phyloP scores from a whole-genome alignment of 2,888 invertebrate genomes.

The Euplexia lucipara region DNA sequence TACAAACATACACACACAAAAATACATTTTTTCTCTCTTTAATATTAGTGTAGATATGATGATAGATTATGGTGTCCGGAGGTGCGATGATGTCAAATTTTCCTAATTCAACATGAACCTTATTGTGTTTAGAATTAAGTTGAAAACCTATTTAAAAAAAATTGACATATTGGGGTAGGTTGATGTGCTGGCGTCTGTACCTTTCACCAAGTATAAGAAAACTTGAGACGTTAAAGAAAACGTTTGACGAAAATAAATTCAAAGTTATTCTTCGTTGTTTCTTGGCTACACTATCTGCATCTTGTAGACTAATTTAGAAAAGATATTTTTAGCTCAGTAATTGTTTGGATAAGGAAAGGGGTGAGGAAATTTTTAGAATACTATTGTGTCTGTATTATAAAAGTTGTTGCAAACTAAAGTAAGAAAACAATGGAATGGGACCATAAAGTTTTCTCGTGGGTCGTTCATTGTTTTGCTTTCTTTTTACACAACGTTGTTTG shows the following conservation, averaged over 20 bases:
- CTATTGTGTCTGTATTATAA: constrained; percentile 11
- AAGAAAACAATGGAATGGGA: constrained; percentile 30
- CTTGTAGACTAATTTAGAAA: constrained; percentile 16
- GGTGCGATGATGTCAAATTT: too few relatives aligned
- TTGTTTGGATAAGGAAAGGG: constrained; percentile 10
- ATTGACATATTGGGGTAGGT: too few relatives aligned
- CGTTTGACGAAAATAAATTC: constrained; percentile 29
- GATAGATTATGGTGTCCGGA: too few relatives aligned
- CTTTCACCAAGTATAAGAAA: too few relatives aligned
- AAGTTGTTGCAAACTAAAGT: constrained; percentile 15
- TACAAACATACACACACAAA: too few relatives aligned
- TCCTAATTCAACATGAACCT: too few relatives aligned
- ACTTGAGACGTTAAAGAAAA: constrained; percentile 10
- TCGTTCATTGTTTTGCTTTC: constrained; percentile 29
- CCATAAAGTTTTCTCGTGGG: constrained; percentile 24
- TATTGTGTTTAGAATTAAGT: too few relatives aligned
- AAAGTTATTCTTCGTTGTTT: constrained; percentile 21
- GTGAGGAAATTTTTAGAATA: neutral
- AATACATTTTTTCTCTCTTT: too few relatives aligned
- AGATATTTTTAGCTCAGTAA: constrained; percentile 5
- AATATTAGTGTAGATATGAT: too few relatives aligned
- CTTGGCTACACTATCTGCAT: neutral
- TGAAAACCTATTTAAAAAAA: too few relatives aligned
- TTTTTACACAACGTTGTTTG: constrained; percentile 27
- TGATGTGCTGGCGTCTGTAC: too few relatives aligned